Evolutionary conservation across 2,113 vertebrate genomes (phyloP).

Genomic region (Nanorana parkeri): DNA sequence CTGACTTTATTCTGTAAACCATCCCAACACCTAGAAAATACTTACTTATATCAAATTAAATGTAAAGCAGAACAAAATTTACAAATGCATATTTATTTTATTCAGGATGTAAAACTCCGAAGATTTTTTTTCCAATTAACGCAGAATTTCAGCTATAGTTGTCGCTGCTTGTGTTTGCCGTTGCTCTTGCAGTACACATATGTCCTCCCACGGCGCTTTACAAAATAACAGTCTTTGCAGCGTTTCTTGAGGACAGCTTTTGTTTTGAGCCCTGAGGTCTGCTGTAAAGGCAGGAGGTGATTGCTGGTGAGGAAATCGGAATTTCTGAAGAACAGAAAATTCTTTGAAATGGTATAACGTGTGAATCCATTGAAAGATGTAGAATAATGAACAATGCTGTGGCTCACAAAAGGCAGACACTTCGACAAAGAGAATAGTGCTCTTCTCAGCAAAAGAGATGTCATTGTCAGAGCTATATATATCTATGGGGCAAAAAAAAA

Average conservation of each 20-base stretch:
- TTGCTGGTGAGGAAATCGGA: constrained; percentile 56
- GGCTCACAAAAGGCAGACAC: constrained; percentile 63
- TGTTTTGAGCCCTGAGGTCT: constrained; percentile 81
- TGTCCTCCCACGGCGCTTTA: constrained; percentile 78
- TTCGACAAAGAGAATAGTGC: constrained; percentile 61
- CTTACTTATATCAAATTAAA: too few species aligned
- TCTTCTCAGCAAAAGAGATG: constrained; percentile 64
- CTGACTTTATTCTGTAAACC: too few species aligned
- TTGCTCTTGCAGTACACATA: constrained; percentile 83
- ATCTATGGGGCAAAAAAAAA: neutral
- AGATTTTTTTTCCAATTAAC: neutral
- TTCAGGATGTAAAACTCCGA: neutral
- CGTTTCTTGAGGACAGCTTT: constrained; percentile 77
- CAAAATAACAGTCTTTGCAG: constrained; percentile 89
- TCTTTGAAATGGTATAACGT: constrained; percentile 55
- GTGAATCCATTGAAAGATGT: constrained; percentile 60
- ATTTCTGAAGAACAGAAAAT: constrained; percentile 59
- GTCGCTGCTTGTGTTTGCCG: constrained; percentile 87
- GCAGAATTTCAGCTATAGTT: constrained; percentile 63
- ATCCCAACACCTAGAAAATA: too few species aligned
- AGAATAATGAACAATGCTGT: constrained; percentile 19
- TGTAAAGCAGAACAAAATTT: too few species aligned
- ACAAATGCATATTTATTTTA: too few species aligned
- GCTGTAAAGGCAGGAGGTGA: constrained; percentile 60
- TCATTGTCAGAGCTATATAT: constrained; percentile 72